Conservation (phyloP, 2,113 vertebrate genomes). For the Cisticola juncidis region DNA sequence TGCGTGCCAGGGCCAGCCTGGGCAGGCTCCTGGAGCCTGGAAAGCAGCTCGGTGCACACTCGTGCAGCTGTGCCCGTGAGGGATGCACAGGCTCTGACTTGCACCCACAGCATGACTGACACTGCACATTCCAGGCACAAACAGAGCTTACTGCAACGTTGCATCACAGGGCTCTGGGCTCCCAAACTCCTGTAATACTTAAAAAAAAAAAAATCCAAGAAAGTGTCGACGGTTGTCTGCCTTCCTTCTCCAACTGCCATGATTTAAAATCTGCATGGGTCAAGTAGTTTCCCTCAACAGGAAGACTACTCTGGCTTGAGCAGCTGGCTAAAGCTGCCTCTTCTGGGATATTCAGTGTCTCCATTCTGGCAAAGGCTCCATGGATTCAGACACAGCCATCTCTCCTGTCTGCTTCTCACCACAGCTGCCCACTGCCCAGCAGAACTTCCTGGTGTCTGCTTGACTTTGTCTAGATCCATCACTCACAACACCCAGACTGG, state of each 20-base stretch:
- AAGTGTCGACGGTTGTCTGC: neutral
- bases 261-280: neutral
- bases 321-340: neutral
- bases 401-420: neutral
- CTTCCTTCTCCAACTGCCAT: neutral
- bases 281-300: neutral
- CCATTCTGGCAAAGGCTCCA: neutral
- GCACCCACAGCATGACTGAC: neutral
- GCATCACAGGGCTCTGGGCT: neutral
- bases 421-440: neutral
- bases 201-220: too few species aligned
- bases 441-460: neutral
- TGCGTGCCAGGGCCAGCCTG: neutral
- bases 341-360: neutral
- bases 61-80: neutral
- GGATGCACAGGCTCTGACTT: neutral
- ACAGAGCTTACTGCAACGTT: neutral
- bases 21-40: neutral
- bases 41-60: neutral
- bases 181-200: neutral
- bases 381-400: neutral
- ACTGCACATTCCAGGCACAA: conserved; percentile 21
- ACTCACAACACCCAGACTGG: neutral
- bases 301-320: neutral
- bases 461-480: neutral